Percentiles rank a stretch among this genome's conserved stretches.
phyloP scores from a whole-genome alignment of 2,113 vertebrate species.

The Ageneiosus marmoratus region DNA sequence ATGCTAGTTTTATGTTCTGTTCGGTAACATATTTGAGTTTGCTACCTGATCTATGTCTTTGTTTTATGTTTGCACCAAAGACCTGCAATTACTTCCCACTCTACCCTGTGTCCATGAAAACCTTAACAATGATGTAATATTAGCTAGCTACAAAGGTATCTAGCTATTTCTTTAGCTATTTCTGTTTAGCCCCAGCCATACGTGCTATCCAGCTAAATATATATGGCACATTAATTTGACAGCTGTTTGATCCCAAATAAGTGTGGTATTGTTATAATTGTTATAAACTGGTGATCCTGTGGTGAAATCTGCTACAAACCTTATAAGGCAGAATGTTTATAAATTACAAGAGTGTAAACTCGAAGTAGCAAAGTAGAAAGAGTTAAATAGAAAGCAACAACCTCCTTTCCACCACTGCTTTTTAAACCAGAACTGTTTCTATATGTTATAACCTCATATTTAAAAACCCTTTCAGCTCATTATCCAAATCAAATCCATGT shows the following conservation, averaged over 20 bases:
- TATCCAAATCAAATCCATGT: constrained; percentile 4
- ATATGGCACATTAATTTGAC: background rate
- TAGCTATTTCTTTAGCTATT: too few species aligned
- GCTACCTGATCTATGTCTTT: too few species aligned
- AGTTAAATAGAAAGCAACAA: background rate
- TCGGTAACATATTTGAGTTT: too few species aligned
- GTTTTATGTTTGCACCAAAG: too few species aligned
- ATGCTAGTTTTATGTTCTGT: too few species aligned
- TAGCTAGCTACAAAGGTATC: too few species aligned
- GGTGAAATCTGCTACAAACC: background rate
- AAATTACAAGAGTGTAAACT: background rate
- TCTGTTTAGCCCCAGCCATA: background rate
- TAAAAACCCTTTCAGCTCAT: background rate
- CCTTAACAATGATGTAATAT: too few species aligned
- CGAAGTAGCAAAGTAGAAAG: background rate
- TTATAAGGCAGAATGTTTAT: background rate
- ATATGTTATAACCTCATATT: background rate
- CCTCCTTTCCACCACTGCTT: background rate
- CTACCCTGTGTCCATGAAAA: too few species aligned
- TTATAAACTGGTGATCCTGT: background rate
- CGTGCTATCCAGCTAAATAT: background rate
- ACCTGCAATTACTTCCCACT: too few species aligned
- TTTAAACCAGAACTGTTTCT: background rate
- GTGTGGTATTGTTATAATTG: background rate
- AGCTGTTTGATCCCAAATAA: background rate